Conservation (phyloP, 1,140 invertebrate species). For the Ruditapes philippinarum region DNA sequence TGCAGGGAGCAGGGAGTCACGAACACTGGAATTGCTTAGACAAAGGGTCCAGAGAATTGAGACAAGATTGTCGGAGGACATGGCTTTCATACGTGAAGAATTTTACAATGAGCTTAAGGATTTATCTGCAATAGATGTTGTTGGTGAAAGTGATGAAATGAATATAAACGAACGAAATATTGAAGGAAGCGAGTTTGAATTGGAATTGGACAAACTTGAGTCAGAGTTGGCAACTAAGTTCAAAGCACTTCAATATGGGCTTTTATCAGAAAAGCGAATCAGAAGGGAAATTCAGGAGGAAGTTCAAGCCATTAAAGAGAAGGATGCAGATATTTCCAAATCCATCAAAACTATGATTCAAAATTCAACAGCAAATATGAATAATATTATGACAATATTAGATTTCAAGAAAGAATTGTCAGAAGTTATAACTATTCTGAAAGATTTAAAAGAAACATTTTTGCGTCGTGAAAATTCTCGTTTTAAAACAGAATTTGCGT, state of each 20-base stretch:
- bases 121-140: background rate
- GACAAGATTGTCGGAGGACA: background rate
- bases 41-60: background rate
- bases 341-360: background rate
- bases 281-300: background rate
- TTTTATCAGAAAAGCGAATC: conserved; percentile 12
- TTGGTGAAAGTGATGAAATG: background rate
- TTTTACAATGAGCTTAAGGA: background rate
- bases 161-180: background rate
- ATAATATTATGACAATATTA: background rate
- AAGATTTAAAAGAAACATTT: background rate
- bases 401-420: background rate
- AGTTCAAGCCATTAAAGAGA: background rate
- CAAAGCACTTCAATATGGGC: background rate
- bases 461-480: background rate
- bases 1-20: background rate
- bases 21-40: background rate
- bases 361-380: background rate
- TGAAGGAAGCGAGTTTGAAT: background rate
- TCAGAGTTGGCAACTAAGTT: background rate
- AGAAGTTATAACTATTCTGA: background rate
- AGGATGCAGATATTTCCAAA: background rate
- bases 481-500: background rate
- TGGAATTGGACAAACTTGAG: background rate
- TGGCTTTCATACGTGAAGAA: background rate